Evolutionary conservation across 2,797 vertebrate genomes (phyloP).

Genomic region (Cynodonichthys magdalenae): DNA sequence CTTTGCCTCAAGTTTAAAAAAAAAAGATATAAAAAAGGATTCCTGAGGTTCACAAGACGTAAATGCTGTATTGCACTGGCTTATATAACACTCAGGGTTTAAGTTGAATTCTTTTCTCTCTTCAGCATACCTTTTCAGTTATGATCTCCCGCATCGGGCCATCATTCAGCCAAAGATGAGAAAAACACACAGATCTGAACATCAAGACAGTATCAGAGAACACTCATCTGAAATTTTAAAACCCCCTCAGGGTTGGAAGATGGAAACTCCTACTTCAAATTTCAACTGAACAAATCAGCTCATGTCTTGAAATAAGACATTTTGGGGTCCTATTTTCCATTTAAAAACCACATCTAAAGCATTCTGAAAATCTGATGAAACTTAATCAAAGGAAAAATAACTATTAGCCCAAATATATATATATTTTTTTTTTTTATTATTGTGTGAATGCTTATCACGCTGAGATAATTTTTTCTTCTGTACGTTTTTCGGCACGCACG

Average conservation of each 20-base stretch:
- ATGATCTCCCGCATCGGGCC: background rate
- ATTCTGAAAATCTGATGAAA: background rate
- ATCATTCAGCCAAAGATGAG: conserved; percentile 29
- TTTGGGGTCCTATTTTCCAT: conserved; percentile 5
- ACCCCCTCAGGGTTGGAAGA: conserved; percentile 4
- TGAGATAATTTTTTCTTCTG: too few species aligned
- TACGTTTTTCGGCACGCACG: too few species aligned
- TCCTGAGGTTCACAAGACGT: conserved; percentile 21
- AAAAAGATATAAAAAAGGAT: conserved; percentile 10
- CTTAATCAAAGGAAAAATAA: background rate
- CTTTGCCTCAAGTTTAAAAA: conserved; percentile 21
- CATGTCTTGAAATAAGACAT: background rate
- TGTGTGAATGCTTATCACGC: background rate
- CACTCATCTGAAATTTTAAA: conserved; percentile 30
- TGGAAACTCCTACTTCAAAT: conserved; percentile 20
- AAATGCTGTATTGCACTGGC: conserved; percentile 11
- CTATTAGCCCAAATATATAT: too few species aligned
- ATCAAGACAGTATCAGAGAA: conserved; percentile 24
- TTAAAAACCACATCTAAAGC: background rate
- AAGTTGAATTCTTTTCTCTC: conserved; percentile 25
- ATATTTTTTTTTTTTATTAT: background rate
- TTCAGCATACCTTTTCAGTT: conserved; percentile 1
- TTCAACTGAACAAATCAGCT: conserved; percentile 18
- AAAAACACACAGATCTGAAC: conserved; percentile 38
- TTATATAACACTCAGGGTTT: conserved; percentile 30